Evolutionary conservation across 1,140 invertebrate species (phyloP).

Genomic region (Psilanteris sp.): DNA sequence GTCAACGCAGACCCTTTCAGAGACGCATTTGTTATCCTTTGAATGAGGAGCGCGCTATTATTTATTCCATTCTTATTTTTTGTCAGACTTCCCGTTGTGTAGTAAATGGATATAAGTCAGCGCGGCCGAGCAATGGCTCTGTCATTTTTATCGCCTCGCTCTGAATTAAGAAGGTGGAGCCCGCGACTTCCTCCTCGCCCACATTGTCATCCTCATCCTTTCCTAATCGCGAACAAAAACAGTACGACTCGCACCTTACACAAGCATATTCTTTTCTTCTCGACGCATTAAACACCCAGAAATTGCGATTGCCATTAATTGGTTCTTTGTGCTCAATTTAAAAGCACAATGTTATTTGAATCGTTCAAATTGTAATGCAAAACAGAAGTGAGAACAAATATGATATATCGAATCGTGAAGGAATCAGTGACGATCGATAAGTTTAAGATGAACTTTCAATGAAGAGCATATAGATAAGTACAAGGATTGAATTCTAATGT

Average conservation of each 20-base stretch:
- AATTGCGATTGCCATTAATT: too few species aligned
- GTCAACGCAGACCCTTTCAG: constrained; percentile 75
- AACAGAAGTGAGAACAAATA: too few species aligned
- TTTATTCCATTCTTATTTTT: constrained; percentile 80
- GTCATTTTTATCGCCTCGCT: constrained; percentile 80
- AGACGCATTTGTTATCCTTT: constrained; percentile 79
- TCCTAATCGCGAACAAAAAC: constrained; percentile 63
- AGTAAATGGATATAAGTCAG: constrained; percentile 80
- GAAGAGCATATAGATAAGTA: too few species aligned
- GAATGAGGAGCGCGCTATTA: constrained; percentile 79
- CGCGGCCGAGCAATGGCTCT: constrained; percentile 76
- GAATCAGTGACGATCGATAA: too few species aligned
- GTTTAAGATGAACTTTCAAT: too few species aligned
- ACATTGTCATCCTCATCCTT: constrained; percentile 57
- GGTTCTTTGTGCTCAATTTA: too few species aligned
- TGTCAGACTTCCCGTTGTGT: constrained; percentile 76
- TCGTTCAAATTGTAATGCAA: too few species aligned
- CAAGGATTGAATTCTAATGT: too few species aligned
- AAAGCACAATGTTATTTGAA: too few species aligned
- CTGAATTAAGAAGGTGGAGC: constrained; percentile 80
- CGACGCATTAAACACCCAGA: too few species aligned
- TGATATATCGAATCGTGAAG: too few species aligned
- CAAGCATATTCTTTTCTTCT: constrained; percentile 36
- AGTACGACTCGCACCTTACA: constrained; percentile 33
- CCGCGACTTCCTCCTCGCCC: constrained; percentile 64